Conservation (phyloP, 2,888 invertebrate species). For the Dicyrtomina minuta region DNA sequence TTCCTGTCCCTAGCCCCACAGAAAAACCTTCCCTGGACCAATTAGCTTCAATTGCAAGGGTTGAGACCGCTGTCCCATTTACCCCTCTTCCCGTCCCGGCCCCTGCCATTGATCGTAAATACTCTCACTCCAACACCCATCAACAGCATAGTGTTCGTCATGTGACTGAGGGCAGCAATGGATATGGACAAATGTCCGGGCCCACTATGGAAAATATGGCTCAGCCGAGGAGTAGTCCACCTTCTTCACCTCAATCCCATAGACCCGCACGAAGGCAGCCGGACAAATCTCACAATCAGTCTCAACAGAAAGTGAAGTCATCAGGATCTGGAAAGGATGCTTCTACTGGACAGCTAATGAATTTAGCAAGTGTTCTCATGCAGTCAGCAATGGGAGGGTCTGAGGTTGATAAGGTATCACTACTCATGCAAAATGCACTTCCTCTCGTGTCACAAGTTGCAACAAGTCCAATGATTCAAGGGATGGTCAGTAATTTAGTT, state of each 20-base stretch:
- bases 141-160: neutral
- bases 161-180: too few relatives aligned
- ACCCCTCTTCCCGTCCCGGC: neutral
- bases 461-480: slow-evolving; percentile 48
- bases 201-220: neutral
- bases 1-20: slow-evolving; percentile 23
- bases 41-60: slow-evolving; percentile 24
- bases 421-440: slow-evolving; percentile 48
- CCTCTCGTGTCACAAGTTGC: slow-evolving; percentile 51
- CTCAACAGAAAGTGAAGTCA: neutral
- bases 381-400: slow-evolving; percentile 46
- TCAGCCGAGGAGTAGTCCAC: neutral
- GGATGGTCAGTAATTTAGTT: slow-evolving; percentile 47
- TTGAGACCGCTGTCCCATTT: slow-evolving; percentile 24
- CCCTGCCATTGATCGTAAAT: neutral
- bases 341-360: slow-evolving; percentile 38
- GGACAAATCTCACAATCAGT: slow-evolving; percentile 13
- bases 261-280: slow-evolving; percentile 1
- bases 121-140: neutral
- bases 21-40: slow-evolving; percentile 12
- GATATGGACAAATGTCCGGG: neutral
- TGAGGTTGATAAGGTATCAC: slow-evolving; percentile 48
- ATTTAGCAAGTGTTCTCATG: slow-evolving; percentile 47
- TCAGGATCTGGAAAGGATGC: slow-evolving; percentile 24
- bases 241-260: neutral